Evolutionary conservation across 2,113 vertebrate genomes (phyloP), one percentile per base, ranked within the genome.

Genomic region (Ascaphus truei): DNA sequence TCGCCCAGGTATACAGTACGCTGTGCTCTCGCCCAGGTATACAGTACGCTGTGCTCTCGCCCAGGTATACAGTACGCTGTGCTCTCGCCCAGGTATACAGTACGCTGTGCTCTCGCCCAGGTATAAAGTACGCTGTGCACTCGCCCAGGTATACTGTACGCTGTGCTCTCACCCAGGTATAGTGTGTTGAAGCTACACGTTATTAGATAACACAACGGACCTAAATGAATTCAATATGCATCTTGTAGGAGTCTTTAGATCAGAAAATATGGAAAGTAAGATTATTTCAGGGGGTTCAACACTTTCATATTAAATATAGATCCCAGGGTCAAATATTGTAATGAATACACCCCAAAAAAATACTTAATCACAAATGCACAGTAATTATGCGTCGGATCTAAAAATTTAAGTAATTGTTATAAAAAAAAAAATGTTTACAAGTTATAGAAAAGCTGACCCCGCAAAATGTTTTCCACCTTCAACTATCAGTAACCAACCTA

Each of bases 401-500:
- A 68, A 68, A 58, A 57, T n/a, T 56, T 41, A 56, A 27, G 77
- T 76, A 80, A 77, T 81, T 58, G 75, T 68, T 78, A 65, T 79
- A 72, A 45, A 78, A 80, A 75, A 23, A 41, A 23, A 29, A 48
- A 33, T 18, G 37, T 57, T 53, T 57, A 61, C 29, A 43, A 33
- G 33, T 48, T 67, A 79, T 18, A 79, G 59, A 78, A 76, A 84
- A 79, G 30, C 51, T 25, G 30, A 81, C 37, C 73, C 79, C 67
- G 77, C 79, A 83, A 78, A 82, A 72, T 72, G 78, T 72, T 79
- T 83, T 80, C 77, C 68, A 81, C 77, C 83, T 76, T 63, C 69
- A 82, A 78, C 72, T 66, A 78, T 80, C 81, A 83, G 80, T 83
- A 82, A 82, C 56, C 66, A 68, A 26, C 67, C 75, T 48, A 71